Conservation (phyloP, 1,140 invertebrate species). For the Cheumatopsyche charites region DNA sequence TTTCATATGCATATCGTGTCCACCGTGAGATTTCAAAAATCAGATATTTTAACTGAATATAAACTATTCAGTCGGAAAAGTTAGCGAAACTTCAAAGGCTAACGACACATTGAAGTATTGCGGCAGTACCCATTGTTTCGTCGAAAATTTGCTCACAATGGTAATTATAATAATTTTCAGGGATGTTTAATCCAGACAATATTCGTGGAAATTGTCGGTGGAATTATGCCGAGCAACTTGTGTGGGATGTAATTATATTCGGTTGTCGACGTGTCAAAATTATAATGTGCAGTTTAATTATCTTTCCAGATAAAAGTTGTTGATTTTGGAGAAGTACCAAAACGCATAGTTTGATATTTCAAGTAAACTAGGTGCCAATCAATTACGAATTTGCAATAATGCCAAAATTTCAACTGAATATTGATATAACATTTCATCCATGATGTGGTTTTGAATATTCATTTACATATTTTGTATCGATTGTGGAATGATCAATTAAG, state of each 20-base stretch:
- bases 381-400: background rate
- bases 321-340: background rate
- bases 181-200: background rate
- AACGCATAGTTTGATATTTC: background rate
- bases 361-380: background rate
- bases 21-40: too few species aligned
- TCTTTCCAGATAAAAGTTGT: too few species aligned
- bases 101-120: background rate
- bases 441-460: too few species aligned
- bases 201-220: background rate
- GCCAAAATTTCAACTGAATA: background rate
- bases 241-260: background rate
- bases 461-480: too few species aligned
- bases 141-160: background rate
- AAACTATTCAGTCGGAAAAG: too few species aligned
- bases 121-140: conserved; percentile 4
- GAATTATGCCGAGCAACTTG: background rate
- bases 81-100: too few species aligned
- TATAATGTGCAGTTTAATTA: too few species aligned
- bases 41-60: too few species aligned
- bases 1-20: too few species aligned
- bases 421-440: too few species aligned
- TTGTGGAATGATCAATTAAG: too few species aligned
- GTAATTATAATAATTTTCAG: background rate
- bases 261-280: background rate